Evolutionary conservation across 2,113 vertebrate genomes (phyloP).

Genomic region (Gymnobelideus leadbeateri): DNA sequence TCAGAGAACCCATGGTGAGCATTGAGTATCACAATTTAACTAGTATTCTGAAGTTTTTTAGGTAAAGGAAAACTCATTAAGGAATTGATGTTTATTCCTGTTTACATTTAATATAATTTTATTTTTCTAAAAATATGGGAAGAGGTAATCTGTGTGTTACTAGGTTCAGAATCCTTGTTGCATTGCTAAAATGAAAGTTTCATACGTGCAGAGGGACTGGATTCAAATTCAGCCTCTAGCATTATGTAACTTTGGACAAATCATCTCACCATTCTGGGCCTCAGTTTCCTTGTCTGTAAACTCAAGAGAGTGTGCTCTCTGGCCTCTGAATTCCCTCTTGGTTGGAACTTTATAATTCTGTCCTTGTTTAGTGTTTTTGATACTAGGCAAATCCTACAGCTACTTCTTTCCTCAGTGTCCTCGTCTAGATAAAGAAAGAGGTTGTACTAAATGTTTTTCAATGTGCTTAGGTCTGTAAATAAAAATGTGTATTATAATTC

Average conservation of each 20-base stretch:
- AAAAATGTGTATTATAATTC: not conserved
- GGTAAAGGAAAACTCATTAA: not conserved
- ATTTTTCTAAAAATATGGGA: constrained; percentile 16
- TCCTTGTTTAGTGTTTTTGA: not conserved
- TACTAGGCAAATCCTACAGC: not conserved
- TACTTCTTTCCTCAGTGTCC: not conserved
- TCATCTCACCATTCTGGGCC: no score
- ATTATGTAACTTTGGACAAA: not conserved
- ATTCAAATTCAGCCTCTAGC: not conserved
- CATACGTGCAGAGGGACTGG: not conserved
- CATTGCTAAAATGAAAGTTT: not conserved
- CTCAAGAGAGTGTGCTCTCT: not conserved
- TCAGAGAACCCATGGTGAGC: not conserved
- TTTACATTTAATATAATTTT: not conserved
- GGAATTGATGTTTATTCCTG: not conserved
- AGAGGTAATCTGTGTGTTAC: not conserved
- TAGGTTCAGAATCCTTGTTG: not conserved
- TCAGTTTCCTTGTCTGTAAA: not conserved
- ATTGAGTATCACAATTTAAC: not conserved
- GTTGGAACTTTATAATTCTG: not conserved
- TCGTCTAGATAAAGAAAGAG: not conserved
- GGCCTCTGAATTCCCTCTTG: not conserved
- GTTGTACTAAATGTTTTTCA: not conserved
- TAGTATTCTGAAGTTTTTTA: not conserved
- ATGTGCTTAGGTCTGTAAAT: not conserved